Percentiles rank a stretch among this genome's conserved stretches.
phyloP scores from a whole-genome alignment of 2,113 vertebrate genomes.

The Oreochromis spilurus region DNA sequence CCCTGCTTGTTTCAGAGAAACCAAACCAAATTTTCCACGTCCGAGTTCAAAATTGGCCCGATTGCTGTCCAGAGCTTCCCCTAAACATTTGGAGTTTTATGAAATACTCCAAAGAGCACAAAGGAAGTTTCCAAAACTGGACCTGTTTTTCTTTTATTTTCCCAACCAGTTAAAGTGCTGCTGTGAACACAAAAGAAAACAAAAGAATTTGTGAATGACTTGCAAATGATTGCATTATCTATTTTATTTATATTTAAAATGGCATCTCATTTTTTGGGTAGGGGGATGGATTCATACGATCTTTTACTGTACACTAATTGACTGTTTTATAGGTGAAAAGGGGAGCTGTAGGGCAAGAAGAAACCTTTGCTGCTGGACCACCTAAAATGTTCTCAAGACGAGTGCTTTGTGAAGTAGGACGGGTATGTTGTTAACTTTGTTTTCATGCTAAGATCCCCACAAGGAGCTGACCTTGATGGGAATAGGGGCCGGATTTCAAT shows the following conservation, averaged over 20 bases:
- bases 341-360: conserved; percentile 59
- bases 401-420: conserved; percentile 56
- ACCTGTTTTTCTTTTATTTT: background rate
- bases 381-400: conserved; percentile 61
- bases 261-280: background rate
- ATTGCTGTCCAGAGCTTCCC: background rate
- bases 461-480: background rate
- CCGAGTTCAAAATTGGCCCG: background rate
- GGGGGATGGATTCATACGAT: background rate
- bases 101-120: background rate
- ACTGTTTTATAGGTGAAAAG: conserved; percentile 64
- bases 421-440: conserved; percentile 63
- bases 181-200: background rate
- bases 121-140: background rate
- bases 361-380: conserved; percentile 64
- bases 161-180: background rate
- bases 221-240: background rate
- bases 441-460: background rate
- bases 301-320: background rate
- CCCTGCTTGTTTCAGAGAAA: background rate
- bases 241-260: background rate
- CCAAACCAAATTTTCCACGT: background rate
- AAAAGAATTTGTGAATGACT: background rate
- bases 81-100: background rate
- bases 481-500: background rate